Evolutionary conservation across 2,888 invertebrate genomes (phyloP).

Genomic region (Trichacis sp.): DNA sequence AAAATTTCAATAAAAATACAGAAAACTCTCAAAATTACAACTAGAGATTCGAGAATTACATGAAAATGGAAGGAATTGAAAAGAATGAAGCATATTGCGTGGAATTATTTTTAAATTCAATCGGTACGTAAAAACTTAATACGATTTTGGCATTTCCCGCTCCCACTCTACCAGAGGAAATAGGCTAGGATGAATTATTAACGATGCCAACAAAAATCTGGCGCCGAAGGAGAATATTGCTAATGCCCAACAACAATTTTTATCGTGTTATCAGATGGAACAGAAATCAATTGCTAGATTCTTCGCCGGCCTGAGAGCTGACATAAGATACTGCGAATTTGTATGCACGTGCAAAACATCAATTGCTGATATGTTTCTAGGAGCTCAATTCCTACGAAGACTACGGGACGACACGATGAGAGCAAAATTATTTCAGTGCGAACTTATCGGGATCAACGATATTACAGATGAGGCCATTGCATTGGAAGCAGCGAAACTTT

Average conservation of each 20-base stretch:
- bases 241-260: slow-evolving; percentile 23
- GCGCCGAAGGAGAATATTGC: slow-evolving; percentile 13
- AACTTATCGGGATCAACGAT: slow-evolving; percentile 1
- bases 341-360: background rate
- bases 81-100: slow-evolving; percentile 17
- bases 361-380: slow-evolving; percentile 17
- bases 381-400: slow-evolving; percentile 24
- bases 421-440: slow-evolving; percentile 13
- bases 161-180: slow-evolving; percentile 9
- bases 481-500: slow-evolving; percentile 13
- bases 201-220: slow-evolving; percentile 12
- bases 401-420: slow-evolving; percentile 12
- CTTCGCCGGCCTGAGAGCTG: slow-evolving; percentile 1
- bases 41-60: slow-evolving; percentile 19
- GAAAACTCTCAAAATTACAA: slow-evolving; percentile 21
- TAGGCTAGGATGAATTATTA: slow-evolving; percentile 13
- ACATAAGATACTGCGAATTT: slow-evolving; percentile 14
- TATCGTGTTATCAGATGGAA: slow-evolving; percentile 24
- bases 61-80: slow-evolving; percentile 8
- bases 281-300: slow-evolving; percentile 21
- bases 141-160: slow-evolving; percentile 15
- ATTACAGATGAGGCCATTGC: slow-evolving; percentile 11
- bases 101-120: slow-evolving; percentile 18
- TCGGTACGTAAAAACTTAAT: slow-evolving; percentile 16
- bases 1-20: slow-evolving; percentile 11